phyloP scores from a whole-genome alignment of 2,888 invertebrate genomes.

The Ptycholaimellus sp. region DNA sequence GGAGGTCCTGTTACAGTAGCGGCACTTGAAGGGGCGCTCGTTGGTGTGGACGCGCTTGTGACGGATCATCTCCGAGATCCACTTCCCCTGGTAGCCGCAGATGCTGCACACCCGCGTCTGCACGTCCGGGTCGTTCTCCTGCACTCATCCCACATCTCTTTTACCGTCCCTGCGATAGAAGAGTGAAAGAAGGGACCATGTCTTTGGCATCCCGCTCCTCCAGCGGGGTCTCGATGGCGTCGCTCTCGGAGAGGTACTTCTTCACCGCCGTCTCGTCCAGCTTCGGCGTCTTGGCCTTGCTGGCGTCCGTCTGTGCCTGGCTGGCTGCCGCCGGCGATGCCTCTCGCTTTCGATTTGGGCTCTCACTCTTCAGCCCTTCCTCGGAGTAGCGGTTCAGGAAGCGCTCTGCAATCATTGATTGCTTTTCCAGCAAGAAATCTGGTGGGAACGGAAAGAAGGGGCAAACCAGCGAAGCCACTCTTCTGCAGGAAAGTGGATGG shows the following conservation, averaged over 20 bases:
- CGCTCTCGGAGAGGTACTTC: slow-evolving; percentile 19
- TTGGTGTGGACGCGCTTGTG: slow-evolving; percentile 30
- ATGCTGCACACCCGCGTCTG: slow-evolving; percentile 22
- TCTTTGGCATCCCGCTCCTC: slow-evolving; percentile 20
- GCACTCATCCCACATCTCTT: slow-evolving; percentile 10
- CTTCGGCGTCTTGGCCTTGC: slow-evolving; percentile 18
- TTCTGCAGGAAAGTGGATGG: no score
- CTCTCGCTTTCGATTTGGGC: background rate
- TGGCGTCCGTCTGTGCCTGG: slow-evolving; percentile 10
- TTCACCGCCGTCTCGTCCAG: slow-evolving; percentile 17
- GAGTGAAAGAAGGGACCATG: background rate
- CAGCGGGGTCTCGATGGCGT: slow-evolving; percentile 23
- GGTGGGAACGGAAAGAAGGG: no score
- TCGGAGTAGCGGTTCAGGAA: no score
- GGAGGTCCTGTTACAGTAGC: slow-evolving; percentile 29
- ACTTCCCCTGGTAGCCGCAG: slow-evolving; percentile 27
- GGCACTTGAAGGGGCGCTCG: slow-evolving; percentile 30
- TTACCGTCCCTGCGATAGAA: background rate
- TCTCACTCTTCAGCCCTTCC: background rate
- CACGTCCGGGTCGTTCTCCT: slow-evolving; percentile 23
- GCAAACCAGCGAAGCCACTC: no score
- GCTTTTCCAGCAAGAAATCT: no score
- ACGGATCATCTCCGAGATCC: slow-evolving; percentile 30
- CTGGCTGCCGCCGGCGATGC: slow-evolving; percentile 3
- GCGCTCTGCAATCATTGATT: no score